Conservation (phyloP, 2,888 invertebrate genomes). For the Sesia bembeciformis region DNA sequence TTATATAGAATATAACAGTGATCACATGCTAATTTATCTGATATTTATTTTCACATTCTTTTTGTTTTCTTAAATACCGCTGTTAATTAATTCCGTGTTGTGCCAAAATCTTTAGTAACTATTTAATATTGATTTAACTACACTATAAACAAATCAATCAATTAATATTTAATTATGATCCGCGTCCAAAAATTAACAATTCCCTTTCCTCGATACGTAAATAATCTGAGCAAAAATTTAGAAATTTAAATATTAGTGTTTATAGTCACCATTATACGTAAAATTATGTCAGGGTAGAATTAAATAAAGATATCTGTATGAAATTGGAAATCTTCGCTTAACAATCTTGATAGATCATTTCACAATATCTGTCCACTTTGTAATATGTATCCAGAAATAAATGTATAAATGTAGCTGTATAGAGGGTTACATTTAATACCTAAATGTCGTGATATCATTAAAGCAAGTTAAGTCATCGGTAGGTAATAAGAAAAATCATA, state of each 20-base stretch:
- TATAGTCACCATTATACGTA: slow-evolving; percentile 87
- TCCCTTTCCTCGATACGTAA: slow-evolving; percentile 45
- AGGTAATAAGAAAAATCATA: slow-evolving; percentile 13
- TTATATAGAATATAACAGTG: slow-evolving; percentile 23
- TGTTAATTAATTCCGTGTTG: slow-evolving; percentile 41
- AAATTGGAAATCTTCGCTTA: slow-evolving; percentile 53
- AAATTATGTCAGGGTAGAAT: slow-evolving; percentile 89
- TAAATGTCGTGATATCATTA: slow-evolving; percentile 58
- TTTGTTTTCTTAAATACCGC: too few species aligned
- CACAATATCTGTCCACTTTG: slow-evolving; percentile 61
- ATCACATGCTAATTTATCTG: slow-evolving; percentile 25
- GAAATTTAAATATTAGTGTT: slow-evolving; percentile 57
- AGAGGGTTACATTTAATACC: slow-evolving; percentile 18
- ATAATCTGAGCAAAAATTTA: slow-evolving; percentile 51
- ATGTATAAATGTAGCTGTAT: slow-evolving; percentile 22
- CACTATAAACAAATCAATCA: neutral
- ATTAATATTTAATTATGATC: neutral
- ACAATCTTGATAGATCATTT: slow-evolving; percentile 49
- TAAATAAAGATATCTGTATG: slow-evolving; percentile 58
- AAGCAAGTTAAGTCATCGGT: slow-evolving; percentile 28
- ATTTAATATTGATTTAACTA: neutral
- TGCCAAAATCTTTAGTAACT: slow-evolving; percentile 55
- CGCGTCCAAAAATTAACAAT: slow-evolving; percentile 22
- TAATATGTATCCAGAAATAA: slow-evolving; percentile 29
- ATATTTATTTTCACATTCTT: too few species aligned